Evolutionary conservation across 1,140 invertebrate genomes (phyloP), one percentile per base, ranked within the genome.

Genomic region (Portunus trituberculatus): DNA sequence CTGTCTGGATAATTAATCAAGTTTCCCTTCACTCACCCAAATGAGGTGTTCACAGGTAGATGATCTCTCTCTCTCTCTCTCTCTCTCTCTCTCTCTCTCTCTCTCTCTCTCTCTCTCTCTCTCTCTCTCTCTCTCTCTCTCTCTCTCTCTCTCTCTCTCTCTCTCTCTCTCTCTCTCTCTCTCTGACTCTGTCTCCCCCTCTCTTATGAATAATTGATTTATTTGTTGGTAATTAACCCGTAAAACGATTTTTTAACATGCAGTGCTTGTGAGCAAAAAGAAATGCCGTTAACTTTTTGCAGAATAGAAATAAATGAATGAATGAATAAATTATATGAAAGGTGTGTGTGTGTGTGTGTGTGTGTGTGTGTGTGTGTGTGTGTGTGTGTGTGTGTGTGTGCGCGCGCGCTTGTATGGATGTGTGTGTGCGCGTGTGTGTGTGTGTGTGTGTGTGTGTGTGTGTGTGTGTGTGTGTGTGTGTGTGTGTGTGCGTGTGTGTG

Each of bases 331-430:
- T 10, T 12, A 25, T 76, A 76, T 25, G 59, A n/a, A n/a, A n/a
- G n/a, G 48, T 52, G 48, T 52, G 48, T 52, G 48, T 52, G 29
- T 84, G 82, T 25, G 82, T 84, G 82, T 84, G 82, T 84, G 82
- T 84, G 82, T 84, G 82, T 84, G 82, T 84, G 82, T 84, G 82
- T 84, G 82, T 84, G 82, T 84, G 82, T 84, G 82, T 84, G 25
- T 84, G 82, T 25, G 82, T 84, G 82, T 25, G 82, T 84, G 82
- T 84, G 82, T 84, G 25, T 84, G 82, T 25, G 82, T 84, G 82
- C 82, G 82, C 14, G 48, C 14, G 48, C 14, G 48, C 6, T 6
- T 52, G 48, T 14, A 14, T 52, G 48, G 6, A 14, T 52, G 48
- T 52, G 48, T 7, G 48, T 7, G 48, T 52, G 48, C 48, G 48